phyloP scores from a whole-genome alignment of 2,888 invertebrate genomes.

The Ametastegia equiseti region DNA sequence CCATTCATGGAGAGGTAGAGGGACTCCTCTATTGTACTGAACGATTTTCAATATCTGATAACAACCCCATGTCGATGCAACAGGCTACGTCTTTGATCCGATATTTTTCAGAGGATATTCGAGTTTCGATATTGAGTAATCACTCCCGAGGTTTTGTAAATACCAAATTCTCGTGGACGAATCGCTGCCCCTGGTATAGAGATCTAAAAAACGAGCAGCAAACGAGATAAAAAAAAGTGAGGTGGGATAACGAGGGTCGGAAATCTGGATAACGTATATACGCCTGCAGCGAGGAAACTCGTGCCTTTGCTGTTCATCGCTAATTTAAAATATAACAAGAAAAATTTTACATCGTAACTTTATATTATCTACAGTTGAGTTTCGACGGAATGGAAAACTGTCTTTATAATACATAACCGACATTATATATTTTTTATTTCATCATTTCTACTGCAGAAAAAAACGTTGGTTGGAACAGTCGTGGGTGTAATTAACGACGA shows the following conservation, averaged over 20 bases:
- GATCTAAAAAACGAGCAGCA: not conserved
- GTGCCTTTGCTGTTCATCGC: not conserved
- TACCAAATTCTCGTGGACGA: not conserved
- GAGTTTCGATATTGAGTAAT: constrained; percentile 1
- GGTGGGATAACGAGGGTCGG: constrained; percentile 24
- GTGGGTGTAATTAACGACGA: constrained; percentile 1
- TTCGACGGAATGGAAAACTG: not conserved
- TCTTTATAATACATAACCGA: not conserved
- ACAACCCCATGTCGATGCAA: constrained; percentile 10
- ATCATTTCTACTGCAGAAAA: not conserved
- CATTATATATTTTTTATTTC: not conserved
- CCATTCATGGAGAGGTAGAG: not conserved
- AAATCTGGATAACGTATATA: constrained; percentile 5
- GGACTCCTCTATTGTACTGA: not conserved
- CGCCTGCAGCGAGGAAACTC: constrained; percentile 17
- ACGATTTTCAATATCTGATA: constrained; percentile 41
- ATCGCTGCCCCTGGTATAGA: not conserved
- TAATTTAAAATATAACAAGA: constrained; percentile 2
- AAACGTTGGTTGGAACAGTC: not conserved
- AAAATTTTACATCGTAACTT: not conserved
- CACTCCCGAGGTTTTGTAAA: not conserved
- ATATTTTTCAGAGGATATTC: not conserved
- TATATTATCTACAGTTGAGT: not conserved
- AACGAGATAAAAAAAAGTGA: constrained; percentile 18
- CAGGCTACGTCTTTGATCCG: constrained; percentile 12